Conservation (phyloP, 2,888 invertebrate species). For the Rhorus exstirpatorius region DNA sequence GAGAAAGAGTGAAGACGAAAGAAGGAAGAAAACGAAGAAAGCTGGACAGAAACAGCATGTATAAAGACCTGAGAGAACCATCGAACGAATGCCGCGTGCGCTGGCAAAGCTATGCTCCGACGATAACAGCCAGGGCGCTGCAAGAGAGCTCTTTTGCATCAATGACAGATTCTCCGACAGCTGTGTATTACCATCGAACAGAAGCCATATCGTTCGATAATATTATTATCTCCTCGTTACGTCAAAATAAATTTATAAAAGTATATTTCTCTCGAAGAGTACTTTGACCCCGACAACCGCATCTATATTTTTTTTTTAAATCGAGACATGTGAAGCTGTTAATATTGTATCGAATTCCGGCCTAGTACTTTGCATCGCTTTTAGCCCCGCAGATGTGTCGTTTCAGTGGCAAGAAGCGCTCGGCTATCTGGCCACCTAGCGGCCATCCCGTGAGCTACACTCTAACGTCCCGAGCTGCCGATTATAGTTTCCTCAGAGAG, state of each 20-base stretch:
- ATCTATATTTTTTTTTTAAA: neutral
- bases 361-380: neutral
- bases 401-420: neutral
- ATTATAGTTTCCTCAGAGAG: too few species aligned
- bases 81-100: conserved; percentile 35
- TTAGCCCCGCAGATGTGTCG: neutral
- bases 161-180: conserved; percentile 19
- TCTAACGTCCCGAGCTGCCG: neutral
- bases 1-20: conserved; percentile 35
- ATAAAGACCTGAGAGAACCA: conserved; percentile 51
- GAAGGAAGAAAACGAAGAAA: conserved; percentile 42
- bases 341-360: neutral
- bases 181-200: conserved; percentile 1
- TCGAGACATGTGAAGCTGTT: neutral
- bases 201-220: neutral
- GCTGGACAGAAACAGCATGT: conserved; percentile 34
- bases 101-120: neutral
- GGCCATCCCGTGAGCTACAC: neutral
- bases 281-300: neutral
- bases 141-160: conserved; percentile 14
- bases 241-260: conserved; percentile 7
- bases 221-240: neutral
- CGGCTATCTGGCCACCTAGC: neutral
- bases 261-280: neutral
- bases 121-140: conserved; percentile 15